A percentile compares a stretch with the other conserved stretches of the same genome.
phyloP scores from a whole-genome alignment of 1,140 invertebrate species.

The Rhagoletis zephyria region DNA sequence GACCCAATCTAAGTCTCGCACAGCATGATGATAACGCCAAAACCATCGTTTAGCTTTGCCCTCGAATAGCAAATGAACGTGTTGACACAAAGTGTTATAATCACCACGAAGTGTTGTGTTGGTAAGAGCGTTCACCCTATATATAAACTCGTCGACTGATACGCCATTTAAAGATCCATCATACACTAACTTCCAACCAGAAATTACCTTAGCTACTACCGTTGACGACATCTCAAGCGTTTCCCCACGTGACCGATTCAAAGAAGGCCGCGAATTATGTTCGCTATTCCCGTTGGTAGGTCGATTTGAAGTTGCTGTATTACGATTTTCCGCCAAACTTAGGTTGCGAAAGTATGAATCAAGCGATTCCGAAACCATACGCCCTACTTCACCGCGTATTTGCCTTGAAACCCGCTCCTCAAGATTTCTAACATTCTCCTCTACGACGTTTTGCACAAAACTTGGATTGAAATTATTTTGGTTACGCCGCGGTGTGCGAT shows the following conservation, averaged over 20 bases:
- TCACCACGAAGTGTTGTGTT: neutral
- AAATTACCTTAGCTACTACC: neutral
- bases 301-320: no score
- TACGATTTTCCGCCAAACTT: no score
- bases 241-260: neutral
- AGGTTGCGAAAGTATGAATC: no score
- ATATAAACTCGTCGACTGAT: constrained; percentile 41
- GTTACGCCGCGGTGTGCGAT: neutral
- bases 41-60: no score
- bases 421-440: neutral
- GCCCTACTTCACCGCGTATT: neutral
- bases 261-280: no score
- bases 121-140: neutral
- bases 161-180: constrained; percentile 38
- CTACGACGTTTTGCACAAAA: neutral
- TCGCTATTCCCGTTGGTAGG: no score
- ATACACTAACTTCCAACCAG: neutral
- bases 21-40: no score
- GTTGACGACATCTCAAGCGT: neutral
- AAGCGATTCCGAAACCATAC: neutral
- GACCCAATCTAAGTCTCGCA: no score
- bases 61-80: no score
- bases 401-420: neutral
- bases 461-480: neutral
- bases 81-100: neutral